Evolutionary conservation across 2,797 vertebrate species (phyloP).

Genomic region (Characodon lateralis): DNA sequence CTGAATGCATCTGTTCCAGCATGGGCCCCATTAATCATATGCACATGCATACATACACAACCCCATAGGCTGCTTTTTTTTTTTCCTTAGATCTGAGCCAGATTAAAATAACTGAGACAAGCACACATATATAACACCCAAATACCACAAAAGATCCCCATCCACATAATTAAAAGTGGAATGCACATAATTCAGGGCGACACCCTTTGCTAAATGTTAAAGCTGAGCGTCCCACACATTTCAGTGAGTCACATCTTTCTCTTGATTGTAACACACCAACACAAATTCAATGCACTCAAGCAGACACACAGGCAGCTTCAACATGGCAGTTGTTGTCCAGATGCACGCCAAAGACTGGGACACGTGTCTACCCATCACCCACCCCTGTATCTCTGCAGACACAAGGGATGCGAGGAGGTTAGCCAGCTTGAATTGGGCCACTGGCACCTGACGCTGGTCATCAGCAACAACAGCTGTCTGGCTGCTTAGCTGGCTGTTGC

Average conservation of each 20-base stretch:
- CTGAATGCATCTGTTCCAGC: slow-evolving; percentile 34
- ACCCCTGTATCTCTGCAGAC: slow-evolving; percentile 50
- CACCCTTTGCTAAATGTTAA: slow-evolving; percentile 26
- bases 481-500: slow-evolving; percentile 44
- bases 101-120: slow-evolving; percentile 41
- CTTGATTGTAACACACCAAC: neutral
- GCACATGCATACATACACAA: slow-evolving; percentile 16
- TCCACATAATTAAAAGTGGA: slow-evolving; percentile 39
- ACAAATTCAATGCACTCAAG: slow-evolving; percentile 1
- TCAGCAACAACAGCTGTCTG: slow-evolving; percentile 70
- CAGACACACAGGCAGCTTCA: slow-evolving; percentile 3
- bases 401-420: slow-evolving; percentile 63
- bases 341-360: slow-evolving; percentile 56
- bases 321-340: slow-evolving; percentile 64
- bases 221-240: neutral
- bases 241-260: neutral
- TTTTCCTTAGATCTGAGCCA: slow-evolving; percentile 33
- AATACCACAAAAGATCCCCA: slow-evolving; percentile 21
- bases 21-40: slow-evolving; percentile 48
- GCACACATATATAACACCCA: slow-evolving; percentile 23
- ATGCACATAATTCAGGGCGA: slow-evolving; percentile 17
- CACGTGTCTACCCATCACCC: slow-evolving; percentile 53
- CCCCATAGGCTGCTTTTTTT: slow-evolving; percentile 14
- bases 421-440: slow-evolving; percentile 70
- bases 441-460: slow-evolving; percentile 71